A percentile compares a stretch with the other conserved stretches of the same genome.
Conservation (phyloP, 2,888 invertebrate genomes). For the Lymantria dispar region DNA sequence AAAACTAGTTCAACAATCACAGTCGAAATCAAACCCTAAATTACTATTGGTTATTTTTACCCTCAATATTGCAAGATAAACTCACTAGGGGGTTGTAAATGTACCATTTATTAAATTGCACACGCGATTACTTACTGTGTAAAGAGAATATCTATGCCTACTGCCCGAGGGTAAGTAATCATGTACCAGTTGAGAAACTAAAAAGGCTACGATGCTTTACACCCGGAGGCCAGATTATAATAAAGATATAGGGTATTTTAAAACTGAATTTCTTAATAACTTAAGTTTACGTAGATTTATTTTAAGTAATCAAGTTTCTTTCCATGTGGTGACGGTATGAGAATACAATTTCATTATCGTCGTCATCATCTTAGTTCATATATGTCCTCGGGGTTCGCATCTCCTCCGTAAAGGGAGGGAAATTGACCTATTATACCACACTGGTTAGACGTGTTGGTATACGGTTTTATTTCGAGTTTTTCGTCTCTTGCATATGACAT, state of each 20-base stretch:
- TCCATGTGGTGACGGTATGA: too few relatives aligned
- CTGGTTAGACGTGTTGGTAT: too few relatives aligned
- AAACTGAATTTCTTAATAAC: not conserved
- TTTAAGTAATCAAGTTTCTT: too few relatives aligned
- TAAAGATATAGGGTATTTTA: constrained; percentile 17
- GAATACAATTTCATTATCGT: not conserved
- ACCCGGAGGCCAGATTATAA: constrained; percentile 18
- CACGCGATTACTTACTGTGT: constrained; percentile 30
- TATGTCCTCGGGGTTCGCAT: too few relatives aligned
- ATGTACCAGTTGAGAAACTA: constrained; percentile 17
- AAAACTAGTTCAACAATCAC: not conserved
- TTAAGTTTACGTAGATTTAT: not conserved
- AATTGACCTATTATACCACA: not conserved
- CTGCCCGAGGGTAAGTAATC: constrained; percentile 30
- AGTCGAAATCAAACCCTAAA: constrained; percentile 1
- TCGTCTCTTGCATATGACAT: too few relatives aligned
- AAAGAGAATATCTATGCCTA: constrained; percentile 25
- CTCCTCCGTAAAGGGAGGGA: not conserved
- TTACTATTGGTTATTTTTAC: not conserved
- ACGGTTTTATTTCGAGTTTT: too few relatives aligned
- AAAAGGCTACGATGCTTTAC: constrained; percentile 21
- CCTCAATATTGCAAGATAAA: constrained; percentile 21
- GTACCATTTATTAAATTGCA: constrained; percentile 45
- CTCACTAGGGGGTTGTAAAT: constrained; percentile 35
- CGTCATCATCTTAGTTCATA: too few relatives aligned